Conservation (phyloP, 2,797 vertebrate genomes). For the Rachycentron canadum region DNA sequence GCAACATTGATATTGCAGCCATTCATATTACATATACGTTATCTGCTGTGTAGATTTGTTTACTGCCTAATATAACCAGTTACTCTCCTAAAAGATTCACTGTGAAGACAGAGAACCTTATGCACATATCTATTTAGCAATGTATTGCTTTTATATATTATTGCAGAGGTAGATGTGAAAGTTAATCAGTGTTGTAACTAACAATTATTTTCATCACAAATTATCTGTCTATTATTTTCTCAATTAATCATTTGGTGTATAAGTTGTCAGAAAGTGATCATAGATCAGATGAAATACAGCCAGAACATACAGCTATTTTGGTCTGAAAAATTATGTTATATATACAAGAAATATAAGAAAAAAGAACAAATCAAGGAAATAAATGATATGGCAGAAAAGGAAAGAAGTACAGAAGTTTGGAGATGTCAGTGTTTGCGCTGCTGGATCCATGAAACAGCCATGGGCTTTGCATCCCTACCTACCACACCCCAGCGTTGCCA, state of each 20-base stretch:
- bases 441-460: conserved; percentile 51
- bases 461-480: conserved; percentile 54
- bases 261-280: background rate
- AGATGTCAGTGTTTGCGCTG: conserved; percentile 33
- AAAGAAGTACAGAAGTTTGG: conserved; percentile 26
- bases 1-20: background rate
- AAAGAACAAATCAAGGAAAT: background rate
- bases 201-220: background rate
- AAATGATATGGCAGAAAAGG: background rate
- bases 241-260: background rate
- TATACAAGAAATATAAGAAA: conserved; percentile 4
- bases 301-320: too few species aligned
- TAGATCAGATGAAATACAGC: too few species aligned
- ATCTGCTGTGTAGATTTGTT: background rate
- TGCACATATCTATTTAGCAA: background rate
- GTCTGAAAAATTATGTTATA: too few species aligned
- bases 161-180: background rate
- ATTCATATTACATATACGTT: background rate
- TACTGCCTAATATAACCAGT: background rate
- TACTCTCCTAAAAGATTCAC: background rate
- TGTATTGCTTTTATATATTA: background rate
- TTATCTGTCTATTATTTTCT: background rate
- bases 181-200: background rate
- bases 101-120: background rate
- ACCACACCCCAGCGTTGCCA: conserved; percentile 71